phyloP scores from a whole-genome alignment of 2,797 vertebrate species.

The Notamacropus eugenii region DNA sequence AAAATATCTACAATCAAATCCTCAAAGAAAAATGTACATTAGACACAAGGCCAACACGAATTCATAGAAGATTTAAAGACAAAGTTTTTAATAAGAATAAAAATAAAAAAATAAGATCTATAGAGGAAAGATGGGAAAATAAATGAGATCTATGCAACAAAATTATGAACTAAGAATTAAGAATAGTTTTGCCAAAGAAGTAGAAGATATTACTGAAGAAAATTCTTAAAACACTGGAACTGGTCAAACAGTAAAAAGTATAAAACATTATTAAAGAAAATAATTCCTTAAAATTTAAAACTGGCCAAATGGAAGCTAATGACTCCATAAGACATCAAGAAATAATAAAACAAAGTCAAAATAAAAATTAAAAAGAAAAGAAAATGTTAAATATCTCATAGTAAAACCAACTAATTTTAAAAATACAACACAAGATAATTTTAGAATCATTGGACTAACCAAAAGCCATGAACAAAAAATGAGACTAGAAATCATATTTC shows the following conservation, averaged over 20 bases:
- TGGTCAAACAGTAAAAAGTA: no score
- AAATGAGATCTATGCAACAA: neutral
- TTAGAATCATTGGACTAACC: no score
- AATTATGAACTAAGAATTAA: neutral
- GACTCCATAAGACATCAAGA: neutral
- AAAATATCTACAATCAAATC: neutral
- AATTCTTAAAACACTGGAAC: neutral
- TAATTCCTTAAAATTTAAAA: neutral
- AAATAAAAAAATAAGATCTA: neutral
- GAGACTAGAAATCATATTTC: no score
- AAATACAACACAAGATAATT: no score
- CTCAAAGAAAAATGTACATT: neutral
- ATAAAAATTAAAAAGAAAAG: neutral
- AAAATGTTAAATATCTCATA: neutral
- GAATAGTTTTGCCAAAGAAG: neutral
- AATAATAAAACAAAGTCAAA: neutral
- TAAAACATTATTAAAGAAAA: no score
- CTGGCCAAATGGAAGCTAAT: neutral
- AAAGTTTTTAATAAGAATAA: neutral
- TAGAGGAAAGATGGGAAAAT: neutral
- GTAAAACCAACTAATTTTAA: no score
- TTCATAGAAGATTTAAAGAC: neutral
- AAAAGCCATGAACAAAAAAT: no score
- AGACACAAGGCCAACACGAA: neutral
- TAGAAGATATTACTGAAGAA: neutral